Percentiles rank a stretch among this genome's conserved stretches.
phyloP scores from a whole-genome alignment of 2,888 invertebrate genomes.

The Aromia moschata region DNA sequence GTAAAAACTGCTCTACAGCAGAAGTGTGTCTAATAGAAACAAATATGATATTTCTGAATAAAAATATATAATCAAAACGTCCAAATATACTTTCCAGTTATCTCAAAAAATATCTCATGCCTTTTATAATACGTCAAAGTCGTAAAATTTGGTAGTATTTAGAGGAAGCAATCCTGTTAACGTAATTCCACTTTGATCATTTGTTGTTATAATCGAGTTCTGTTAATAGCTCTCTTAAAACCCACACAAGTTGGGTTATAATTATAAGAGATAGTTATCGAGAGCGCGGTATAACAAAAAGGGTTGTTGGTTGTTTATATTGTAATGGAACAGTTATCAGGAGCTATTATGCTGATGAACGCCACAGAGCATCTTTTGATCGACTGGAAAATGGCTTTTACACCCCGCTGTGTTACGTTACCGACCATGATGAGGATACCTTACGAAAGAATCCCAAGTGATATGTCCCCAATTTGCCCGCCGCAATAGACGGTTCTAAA shows the following conservation, averaged over 20 bases:
- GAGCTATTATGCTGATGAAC: slow-evolving; percentile 10
- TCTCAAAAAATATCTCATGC: too few relatives aligned
- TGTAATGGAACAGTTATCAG: slow-evolving; percentile 9
- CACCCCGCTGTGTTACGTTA: slow-evolving; percentile 14
- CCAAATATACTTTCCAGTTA: too few relatives aligned
- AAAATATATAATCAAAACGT: too few relatives aligned
- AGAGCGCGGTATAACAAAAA: neutral
- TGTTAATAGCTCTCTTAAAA: neutral
- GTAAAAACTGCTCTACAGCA: too few relatives aligned
- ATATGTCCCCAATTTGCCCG: too few relatives aligned
- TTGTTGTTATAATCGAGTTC: neutral
- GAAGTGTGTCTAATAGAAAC: too few relatives aligned
- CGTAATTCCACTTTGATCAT: neutral
- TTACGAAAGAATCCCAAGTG: slow-evolving; percentile 6
- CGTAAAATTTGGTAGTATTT: too few relatives aligned
- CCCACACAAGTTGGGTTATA: neutral
- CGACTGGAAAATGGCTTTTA: slow-evolving; percentile 15
- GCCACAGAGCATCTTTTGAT: slow-evolving; percentile 17
- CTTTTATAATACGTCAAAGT: too few relatives aligned
- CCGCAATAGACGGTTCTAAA: too few relatives aligned
- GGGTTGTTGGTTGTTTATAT: neutral
- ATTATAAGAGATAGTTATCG: neutral
- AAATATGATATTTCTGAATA: too few relatives aligned
- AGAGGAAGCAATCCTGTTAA: too few relatives aligned
- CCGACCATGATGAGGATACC: neutral